Evolutionary conservation across 2,797 vertebrate genomes (phyloP).

Genomic region (Australoheros facetus): DNA sequence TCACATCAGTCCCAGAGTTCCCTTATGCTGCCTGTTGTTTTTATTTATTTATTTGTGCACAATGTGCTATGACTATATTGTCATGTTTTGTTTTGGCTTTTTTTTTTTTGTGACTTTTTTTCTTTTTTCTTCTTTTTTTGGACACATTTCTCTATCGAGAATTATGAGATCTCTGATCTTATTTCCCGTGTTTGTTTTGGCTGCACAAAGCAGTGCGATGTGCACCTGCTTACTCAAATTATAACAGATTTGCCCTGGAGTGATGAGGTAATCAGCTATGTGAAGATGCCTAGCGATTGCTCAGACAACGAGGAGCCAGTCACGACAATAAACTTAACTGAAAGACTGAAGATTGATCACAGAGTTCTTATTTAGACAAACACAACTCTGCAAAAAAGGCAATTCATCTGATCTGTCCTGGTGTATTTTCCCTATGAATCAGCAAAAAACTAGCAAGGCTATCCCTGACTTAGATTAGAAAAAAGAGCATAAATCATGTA

Average conservation of each 20-base stretch:
- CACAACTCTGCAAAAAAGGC: constrained; percentile 75
- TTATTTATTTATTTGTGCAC: not conserved
- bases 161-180: constrained; percentile 20
- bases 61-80: constrained; percentile 1
- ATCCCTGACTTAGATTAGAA: constrained; percentile 67
- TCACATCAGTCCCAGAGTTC: constrained; percentile 21
- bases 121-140: constrained; percentile 18
- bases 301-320: constrained; percentile 80
- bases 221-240: constrained; percentile 66
- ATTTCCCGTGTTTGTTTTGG: constrained; percentile 60
- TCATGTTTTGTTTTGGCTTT: not conserved
- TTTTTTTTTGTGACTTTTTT: not conserved
- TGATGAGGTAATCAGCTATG: constrained; percentile 75
- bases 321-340: constrained; percentile 75
- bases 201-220: constrained; percentile 23
- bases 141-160: constrained; percentile 21
- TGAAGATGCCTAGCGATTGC: constrained; percentile 70
- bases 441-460: constrained; percentile 69
- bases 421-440: constrained; percentile 76
- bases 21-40: constrained; percentile 9
- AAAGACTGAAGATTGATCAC: constrained; percentile 82
- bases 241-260: constrained; percentile 63
- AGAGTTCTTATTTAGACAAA: constrained; percentile 83
- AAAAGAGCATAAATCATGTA: constrained; percentile 81
- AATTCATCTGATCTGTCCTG: constrained; percentile 81